These are phyloP conservation scores for Phorcus lineatus DNA, from an alignment of 2,888 invertebrate species.

Conservation along the genomic window DNA sequence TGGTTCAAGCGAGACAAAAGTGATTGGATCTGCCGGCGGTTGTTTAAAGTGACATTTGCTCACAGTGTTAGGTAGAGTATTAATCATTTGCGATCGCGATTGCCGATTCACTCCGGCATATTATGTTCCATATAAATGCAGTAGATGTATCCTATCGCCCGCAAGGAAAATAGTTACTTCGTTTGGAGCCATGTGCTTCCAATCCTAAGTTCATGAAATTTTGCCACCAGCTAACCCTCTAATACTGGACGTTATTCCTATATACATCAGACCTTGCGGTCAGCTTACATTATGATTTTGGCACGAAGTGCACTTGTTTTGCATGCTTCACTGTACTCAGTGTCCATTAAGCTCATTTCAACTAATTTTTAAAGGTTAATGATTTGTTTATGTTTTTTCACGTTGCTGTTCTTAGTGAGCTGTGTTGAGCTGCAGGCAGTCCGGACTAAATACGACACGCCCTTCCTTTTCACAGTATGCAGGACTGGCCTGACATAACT, in stretches of 20 bases:
- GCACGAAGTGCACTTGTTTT: no score
- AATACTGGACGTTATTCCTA: not conserved
- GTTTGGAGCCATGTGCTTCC: not conserved
- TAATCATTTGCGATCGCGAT: not conserved
- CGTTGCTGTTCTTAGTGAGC: no score
- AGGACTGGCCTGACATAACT: no score
- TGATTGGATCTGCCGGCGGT: slow-evolving; percentile 5
- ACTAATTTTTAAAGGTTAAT: no score
- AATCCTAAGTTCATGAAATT: not conserved
- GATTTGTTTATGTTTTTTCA: no score
- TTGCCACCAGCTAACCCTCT: not conserved
- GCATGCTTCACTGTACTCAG: no score
- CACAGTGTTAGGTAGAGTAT: not conserved
- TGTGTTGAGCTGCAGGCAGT: no score
- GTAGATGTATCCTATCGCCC: slow-evolving; percentile 5
- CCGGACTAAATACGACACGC: no score
- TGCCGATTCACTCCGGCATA: not conserved
- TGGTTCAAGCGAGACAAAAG: not conserved
- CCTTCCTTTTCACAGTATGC: no score
- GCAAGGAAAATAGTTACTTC: not conserved
- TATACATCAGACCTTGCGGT: not conserved
- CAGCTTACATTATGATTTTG: not conserved
- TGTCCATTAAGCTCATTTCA: no score
- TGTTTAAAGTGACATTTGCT: slow-evolving; percentile 11
- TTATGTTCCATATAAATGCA: not conserved